Conservation (phyloP, 2,888 invertebrate genomes). For the Spilarctia lutea region DNA sequence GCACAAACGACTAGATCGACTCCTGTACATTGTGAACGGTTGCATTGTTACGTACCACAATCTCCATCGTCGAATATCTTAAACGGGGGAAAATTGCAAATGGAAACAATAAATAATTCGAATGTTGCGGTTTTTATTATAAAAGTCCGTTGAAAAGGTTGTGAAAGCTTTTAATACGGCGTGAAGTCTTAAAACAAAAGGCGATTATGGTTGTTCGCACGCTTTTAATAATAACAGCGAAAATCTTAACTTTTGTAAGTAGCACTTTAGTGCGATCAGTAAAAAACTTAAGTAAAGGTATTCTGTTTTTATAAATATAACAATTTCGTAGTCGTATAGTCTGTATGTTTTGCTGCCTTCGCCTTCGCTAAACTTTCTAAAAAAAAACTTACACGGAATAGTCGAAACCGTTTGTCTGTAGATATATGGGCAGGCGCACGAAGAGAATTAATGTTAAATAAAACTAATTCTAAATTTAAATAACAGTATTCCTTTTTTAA, state of each 20-base stretch:
- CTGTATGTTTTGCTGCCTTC: constrained; percentile 13
- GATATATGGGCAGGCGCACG: background rate
- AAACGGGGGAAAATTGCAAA: constrained; percentile 69
- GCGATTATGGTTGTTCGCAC: constrained; percentile 74
- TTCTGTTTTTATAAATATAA: background rate
- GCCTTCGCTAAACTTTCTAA: background rate
- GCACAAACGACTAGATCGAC: constrained; percentile 53
- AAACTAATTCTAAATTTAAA: background rate
- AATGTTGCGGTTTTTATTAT: constrained; percentile 71
- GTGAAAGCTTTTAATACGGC: constrained; percentile 74
- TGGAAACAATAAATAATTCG: constrained; percentile 78
- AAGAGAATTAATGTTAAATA: background rate
- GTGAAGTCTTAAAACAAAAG: constrained; percentile 77
- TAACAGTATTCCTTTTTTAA: background rate
- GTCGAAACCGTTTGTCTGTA: too few species aligned
- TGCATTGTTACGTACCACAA: constrained; percentile 53
- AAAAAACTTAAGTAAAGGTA: constrained; percentile 23
- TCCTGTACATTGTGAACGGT: constrained; percentile 45
- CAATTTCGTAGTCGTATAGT: constrained; percentile 1
- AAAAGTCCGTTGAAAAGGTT: constrained; percentile 72
- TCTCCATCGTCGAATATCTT: constrained; percentile 58
- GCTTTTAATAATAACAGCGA: constrained; percentile 67
- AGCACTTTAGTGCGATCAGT: constrained; percentile 30
- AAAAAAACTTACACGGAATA: background rate
- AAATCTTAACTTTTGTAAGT: constrained; percentile 48